Base-by-base conservation (phyloP, 2,113 vertebrate genomes). In the Symphodus melops region DNA sequence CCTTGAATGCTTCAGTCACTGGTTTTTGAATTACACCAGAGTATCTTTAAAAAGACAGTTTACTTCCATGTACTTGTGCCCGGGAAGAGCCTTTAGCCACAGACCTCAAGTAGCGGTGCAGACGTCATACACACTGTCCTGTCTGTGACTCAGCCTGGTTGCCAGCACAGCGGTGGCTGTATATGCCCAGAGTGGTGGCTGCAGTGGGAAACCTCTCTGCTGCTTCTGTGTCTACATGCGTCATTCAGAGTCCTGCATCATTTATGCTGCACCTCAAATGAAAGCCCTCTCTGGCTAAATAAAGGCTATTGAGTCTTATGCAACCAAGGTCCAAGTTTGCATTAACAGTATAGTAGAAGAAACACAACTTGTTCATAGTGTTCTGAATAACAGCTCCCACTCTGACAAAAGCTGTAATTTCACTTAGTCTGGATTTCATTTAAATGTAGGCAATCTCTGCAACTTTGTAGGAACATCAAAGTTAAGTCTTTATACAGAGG, bases 241-340 rank as follows among this genome's bases (percentile, higher is more conserved):
- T 94, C 93, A 94, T 89, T 70, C 86, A 9, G 67, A 68, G 86
- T 81, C 72, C 88, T 77, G 80, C 79, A 78, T 92, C 88, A 82
- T 88, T 93, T 89, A 86, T 75, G 82, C 89, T 69, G 68, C 64
- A 78, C 90, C 92, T 88, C 89, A 94, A 94, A 95, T 93, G 83
- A 94, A 79, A 92, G 94, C 91, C 89, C 91, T 88, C 68, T 64
- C 48, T 0, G 53, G 80, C 84, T 86, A 90, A 84, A 91, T 87
- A 89, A 90, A 93, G 91, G 68, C 77, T n/a, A 48, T 48, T 0
- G 39, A 59, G 41, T 75, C 65, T 93, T 92, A 80, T 78, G 81
- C 79, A 92, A 92, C 72, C 46, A 14, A 78, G 55, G 82, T 75
- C 82, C 79, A 86, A 72, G 81, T 75, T 72, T 82, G 75, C 61